Percentiles rank a stretch among this genome's conserved stretches.
phyloP scores from a whole-genome alignment of 2,797 vertebrate genomes.

The Cyprinella venusta region DNA sequence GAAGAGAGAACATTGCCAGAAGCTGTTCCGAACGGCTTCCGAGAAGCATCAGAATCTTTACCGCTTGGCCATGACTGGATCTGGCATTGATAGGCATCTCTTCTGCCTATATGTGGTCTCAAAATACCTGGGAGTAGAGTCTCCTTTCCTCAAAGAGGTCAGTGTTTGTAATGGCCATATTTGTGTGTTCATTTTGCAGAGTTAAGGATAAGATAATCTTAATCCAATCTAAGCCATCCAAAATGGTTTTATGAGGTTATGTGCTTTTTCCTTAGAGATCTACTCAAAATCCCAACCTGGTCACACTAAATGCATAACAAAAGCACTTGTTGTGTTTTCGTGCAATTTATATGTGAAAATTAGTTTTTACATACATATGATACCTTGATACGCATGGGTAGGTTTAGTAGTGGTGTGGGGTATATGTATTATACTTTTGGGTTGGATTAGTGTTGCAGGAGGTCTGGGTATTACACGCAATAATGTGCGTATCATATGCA shows the following conservation, averaged over 20 bases:
- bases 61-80: conserved; percentile 86
- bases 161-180: background rate
- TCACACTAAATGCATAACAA: too few species aligned
- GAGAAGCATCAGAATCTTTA: conserved; percentile 87
- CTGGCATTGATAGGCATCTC: conserved; percentile 87
- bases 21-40: conserved; percentile 77
- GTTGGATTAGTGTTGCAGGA: too few species aligned
- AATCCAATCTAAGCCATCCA: background rate
- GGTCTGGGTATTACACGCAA: too few species aligned
- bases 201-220: background rate
- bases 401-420: too few species aligned
- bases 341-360: too few species aligned
- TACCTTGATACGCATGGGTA: too few species aligned
- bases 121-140: conserved; percentile 83
- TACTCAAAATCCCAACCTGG: too few species aligned
- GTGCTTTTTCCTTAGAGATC: background rate
- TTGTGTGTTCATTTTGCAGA: background rate
- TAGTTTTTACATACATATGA: too few species aligned
- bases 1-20: conserved; percentile 67
- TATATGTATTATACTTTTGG: too few species aligned
- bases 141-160: conserved; percentile 87
- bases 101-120: conserved; percentile 89
- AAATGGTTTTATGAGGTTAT: background rate
- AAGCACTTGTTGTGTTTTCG: too few species aligned
- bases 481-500: too few species aligned